These are phyloP conservation scores for Habrosyne pyritoides DNA, from an alignment of 2,888 invertebrate species.

Conservation along the genomic window DNA sequence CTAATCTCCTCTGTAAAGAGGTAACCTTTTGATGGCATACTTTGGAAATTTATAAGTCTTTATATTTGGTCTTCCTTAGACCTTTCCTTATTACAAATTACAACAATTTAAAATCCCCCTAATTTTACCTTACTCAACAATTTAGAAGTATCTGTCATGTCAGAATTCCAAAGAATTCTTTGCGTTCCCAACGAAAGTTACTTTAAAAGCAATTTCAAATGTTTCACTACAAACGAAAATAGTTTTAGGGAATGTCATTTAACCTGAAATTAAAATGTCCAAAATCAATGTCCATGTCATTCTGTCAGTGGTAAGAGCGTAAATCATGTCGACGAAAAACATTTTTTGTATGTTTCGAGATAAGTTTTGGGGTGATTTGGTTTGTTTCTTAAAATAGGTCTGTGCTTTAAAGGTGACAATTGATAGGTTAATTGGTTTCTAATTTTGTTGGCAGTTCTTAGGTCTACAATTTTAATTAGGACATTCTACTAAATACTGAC, in stretches of 20 bases:
- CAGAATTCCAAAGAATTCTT: constrained; percentile 52
- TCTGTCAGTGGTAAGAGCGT: constrained; percentile 48
- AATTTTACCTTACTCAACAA: constrained; percentile 15
- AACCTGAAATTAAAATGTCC: constrained; percentile 81
- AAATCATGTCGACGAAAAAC: constrained; percentile 53
- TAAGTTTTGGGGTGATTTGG: constrained; percentile 34
- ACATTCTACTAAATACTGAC: no score
- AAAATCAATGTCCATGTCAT: constrained; percentile 74
- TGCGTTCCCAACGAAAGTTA: constrained; percentile 42
- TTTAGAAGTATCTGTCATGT: constrained; percentile 50
- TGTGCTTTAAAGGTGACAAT: constrained; percentile 36
- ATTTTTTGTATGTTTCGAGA: constrained; percentile 49
- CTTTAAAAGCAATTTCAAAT: constrained; percentile 36
- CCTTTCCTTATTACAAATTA: constrained; percentile 10
- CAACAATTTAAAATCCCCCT: neutral
- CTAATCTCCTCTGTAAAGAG: no score
- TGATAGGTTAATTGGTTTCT: constrained; percentile 59
- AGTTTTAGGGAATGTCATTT: constrained; percentile 65
- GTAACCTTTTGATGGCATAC: no score
- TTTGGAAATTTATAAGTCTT: no score
- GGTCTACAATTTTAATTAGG: no score
- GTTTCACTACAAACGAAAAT: constrained; percentile 48
- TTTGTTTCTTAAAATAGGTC: constrained; percentile 32
- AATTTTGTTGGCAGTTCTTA: constrained; percentile 37
- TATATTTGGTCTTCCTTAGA: no score